These are phyloP conservation scores for Pseudonaja textilis DNA, from an alignment of 2,113 vertebrate species.

Conservation along the genomic window DNA sequence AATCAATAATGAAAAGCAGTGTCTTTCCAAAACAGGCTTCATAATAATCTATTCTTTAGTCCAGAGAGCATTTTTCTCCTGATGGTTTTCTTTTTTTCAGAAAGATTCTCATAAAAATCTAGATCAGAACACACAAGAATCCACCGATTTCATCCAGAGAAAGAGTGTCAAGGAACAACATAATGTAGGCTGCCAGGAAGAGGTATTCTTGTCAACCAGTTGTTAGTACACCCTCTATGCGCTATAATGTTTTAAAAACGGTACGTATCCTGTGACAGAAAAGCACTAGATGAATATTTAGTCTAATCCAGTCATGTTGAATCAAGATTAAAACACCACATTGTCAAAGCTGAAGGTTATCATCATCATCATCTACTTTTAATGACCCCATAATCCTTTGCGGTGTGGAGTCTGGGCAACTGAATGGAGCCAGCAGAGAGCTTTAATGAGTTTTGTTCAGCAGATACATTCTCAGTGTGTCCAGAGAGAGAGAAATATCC, in stretches of 20 bases:
- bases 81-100: background rate
- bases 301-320: background rate
- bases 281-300: background rate
- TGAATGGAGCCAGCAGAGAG: no score
- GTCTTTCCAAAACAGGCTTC: background rate
- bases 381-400: no score
- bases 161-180: background rate
- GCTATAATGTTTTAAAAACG: background rate
- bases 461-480: no score
- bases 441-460: no score
- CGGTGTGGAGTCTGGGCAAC: no score
- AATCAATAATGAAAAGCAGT: background rate
- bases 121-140: background rate
- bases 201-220: background rate
- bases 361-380: no score
- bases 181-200: background rate
- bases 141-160: background rate
- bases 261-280: background rate
- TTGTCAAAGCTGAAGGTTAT: constrained; percentile 4
- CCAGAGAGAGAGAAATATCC: no score
- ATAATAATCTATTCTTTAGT: background rate
- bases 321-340: background rate
- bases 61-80: background rate
- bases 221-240: background rate
- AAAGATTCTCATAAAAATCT: background rate